Evolutionary conservation across 2,797 vertebrate genomes (phyloP).

Genomic region (Delichon dasypus): DNA sequence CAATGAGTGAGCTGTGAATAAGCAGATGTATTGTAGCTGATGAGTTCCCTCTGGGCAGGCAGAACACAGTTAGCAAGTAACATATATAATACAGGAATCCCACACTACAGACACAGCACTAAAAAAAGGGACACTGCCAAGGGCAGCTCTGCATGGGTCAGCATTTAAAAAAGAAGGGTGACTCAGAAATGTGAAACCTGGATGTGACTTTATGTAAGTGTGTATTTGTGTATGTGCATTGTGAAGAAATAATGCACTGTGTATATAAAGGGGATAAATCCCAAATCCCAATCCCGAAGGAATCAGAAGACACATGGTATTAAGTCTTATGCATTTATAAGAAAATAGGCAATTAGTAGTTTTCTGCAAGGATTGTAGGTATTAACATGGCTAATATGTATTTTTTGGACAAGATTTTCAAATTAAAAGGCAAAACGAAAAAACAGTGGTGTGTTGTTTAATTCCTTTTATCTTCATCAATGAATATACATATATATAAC

Average conservation of each 20-base stretch:
- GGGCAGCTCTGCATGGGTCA: not conserved
- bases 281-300: accelerated
- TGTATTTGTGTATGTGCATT: not conserved
- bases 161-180: not conserved
- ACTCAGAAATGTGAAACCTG: not conserved
- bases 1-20: constrained; percentile 36
- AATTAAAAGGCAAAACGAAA: not conserved
- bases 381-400: not conserved
- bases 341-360: not conserved
- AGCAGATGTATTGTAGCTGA: constrained; percentile 60
- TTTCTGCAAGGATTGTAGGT: not conserved
- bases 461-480: not conserved
- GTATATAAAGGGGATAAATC: not conserved
- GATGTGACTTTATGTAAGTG: not conserved
- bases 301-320: not conserved
- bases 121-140: not conserved
- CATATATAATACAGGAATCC: not conserved
- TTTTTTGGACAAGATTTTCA: not conserved
- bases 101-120: not conserved
- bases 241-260: not conserved
- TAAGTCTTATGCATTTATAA: not conserved
- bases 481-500: not conserved
- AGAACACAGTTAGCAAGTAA: constrained; percentile 25
- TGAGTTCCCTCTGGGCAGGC: constrained; percentile 27
- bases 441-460: not conserved